Conservation (phyloP, 2,888 invertebrate species). For the Loripinus fragilis region DNA sequence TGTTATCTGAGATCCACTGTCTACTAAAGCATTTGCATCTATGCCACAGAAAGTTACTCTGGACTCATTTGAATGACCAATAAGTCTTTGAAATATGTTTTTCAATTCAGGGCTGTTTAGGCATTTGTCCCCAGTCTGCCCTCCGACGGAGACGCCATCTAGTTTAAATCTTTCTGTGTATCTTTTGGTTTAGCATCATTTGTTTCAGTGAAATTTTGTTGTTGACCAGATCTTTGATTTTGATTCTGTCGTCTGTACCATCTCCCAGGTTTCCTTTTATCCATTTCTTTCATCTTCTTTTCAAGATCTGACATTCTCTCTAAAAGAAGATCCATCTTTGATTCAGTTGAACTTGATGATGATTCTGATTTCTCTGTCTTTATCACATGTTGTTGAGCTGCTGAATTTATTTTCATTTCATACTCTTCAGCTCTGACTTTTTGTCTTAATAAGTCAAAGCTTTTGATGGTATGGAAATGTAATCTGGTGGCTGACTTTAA, state of each 20-base stretch:
- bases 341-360: no score
- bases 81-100: background rate
- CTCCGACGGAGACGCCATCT: background rate
- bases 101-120: background rate
- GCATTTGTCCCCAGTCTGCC: background rate
- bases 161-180: background rate
- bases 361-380: no score
- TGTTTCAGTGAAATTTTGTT: background rate
- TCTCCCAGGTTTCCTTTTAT: background rate
- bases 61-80: background rate
- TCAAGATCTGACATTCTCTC: no score
- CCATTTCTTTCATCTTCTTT: background rate
- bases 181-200: background rate
- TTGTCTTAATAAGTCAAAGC: no score
- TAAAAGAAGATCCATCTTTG: no score
- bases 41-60: background rate
- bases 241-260: background rate
- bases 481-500: no score
- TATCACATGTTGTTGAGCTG: no score
- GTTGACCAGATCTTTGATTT: background rate
- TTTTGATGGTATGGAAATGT: no score
- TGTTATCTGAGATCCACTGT: background rate
- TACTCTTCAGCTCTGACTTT: no score
- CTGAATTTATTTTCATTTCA: no score
- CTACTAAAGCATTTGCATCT: background rate